Base-by-base conservation (phyloP, 2,797 vertebrate species). In the Perodicticus potto region DNA sequence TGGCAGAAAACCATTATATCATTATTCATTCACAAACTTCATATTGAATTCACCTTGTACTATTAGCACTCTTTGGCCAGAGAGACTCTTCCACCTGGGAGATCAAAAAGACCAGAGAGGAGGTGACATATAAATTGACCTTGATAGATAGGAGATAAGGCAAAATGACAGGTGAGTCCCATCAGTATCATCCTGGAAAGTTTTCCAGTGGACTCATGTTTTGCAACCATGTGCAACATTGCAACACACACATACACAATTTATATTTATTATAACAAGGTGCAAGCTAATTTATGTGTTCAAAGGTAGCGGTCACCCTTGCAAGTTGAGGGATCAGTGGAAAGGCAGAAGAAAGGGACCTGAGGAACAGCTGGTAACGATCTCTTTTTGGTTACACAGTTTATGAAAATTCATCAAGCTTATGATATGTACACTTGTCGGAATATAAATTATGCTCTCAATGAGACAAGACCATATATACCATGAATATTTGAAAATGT, bases 21-120 rank as follows among this genome's bases (percentile, higher is more conserved):
- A 95, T 97, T 96, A 95, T 49, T 95, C 90, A 82, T 76, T 91
- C 76, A 55, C 80, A 29, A 81, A 37, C 17, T 93, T 86, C 23
- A 37, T 53, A 91, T 1, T 23, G 49, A 96, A 57, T 67, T 34
- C 57, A 78, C 29, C 80, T 70, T 70, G 84, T 45, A 72, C 72
- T 74, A 84, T 65, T 43, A 78, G 40, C 25, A 16, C 34, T 93
- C 6, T 29, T 81, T 87, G 80, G n/a, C 89, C 85, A 72, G 63
- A 73, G 12, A 95, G 17, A 25, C 34, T n/a, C 74, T 85, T 59
- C 84, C 77, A 91, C 59, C 34, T 40, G 53, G 49, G 34, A 32
- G 72, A 76, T 40, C 29, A 70, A 69, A 67, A 87, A 94, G 61
- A 73, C 70, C 43, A 69, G 45, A 78, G 55, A n/a, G 17, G 34